Conservation (phyloP, 2,113 vertebrate genomes). For the Sphyrna mokarran region DNA sequence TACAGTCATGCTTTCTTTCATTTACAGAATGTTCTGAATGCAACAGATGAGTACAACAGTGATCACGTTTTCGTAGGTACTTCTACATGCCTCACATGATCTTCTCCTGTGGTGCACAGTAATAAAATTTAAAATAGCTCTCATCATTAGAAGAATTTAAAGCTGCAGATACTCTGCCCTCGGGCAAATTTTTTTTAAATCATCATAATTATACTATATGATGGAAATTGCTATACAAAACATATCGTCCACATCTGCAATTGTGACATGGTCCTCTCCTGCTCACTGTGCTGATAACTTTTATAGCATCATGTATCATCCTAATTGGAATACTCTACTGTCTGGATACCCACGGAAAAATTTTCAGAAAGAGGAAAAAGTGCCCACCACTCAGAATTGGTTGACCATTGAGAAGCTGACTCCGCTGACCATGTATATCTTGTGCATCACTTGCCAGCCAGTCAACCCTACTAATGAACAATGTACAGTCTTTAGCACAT, state of each 20-base stretch:
- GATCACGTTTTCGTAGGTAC: background rate
- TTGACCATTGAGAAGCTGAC: constrained; percentile 66
- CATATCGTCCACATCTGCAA: constrained; percentile 65
- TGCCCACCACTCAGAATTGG: constrained; percentile 67
- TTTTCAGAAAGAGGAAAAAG: constrained; percentile 70
- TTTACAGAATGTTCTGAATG: background rate
- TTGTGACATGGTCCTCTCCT: constrained; percentile 64
- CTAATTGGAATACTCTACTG: constrained; percentile 72
- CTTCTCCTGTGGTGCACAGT: background rate
- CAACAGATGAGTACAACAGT: background rate
- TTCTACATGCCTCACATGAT: background rate
- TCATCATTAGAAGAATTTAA: background rate
- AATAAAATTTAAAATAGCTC: constrained; percentile 1
- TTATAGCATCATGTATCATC: constrained; percentile 81
- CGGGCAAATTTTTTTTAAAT: no score
- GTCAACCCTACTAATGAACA: constrained; percentile 68
- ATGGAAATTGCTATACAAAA: constrained; percentile 70
- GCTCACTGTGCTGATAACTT: constrained; percentile 68
- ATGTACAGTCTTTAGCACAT: constrained; percentile 71
- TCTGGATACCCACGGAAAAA: constrained; percentile 67
- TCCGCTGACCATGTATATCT: constrained; percentile 69
- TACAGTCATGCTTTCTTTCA: background rate
- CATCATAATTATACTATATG: background rate
- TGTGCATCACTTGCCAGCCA: constrained; percentile 76
- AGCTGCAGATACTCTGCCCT: background rate